Evolutionary conservation across 2,888 invertebrate species (phyloP), one percentile per base, ranked within the genome.

Genomic region (Apotomis betuletana): DNA sequence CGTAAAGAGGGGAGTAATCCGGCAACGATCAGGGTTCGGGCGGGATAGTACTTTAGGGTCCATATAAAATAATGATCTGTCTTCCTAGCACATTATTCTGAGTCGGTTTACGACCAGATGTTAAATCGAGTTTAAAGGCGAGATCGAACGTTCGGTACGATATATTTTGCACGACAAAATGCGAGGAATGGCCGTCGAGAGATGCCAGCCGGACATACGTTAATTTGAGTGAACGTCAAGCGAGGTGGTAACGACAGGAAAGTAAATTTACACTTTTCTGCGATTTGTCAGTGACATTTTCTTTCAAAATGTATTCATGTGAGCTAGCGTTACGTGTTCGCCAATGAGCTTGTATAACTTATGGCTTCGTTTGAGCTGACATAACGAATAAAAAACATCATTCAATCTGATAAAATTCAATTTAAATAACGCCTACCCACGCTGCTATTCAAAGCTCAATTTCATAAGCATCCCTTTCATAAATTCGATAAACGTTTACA

Each of bases 1-100:
- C 86, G 86, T 88, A 87, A 90, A 90, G 86, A 85, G 87, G 88
- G 86, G 86, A 88, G 90, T 91, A 90, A 90, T 91, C 87, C 85
- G 84, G 85, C 87, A 85, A 87, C 83, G 82, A 87, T 85, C 87
- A 72, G 85, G 85, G 86, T 83, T 87, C 90, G 85, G 82, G 83
- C 83, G 83, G 82, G 87, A 86, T 86, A 85, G 80, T 85, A 86
- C 87, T 90, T 88, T 83, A 88, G 83, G 84, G 84, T 83, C 84
- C 85, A 88, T 87, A 88, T 87, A 86, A 88, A 89, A 90, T 89
- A 87, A 90, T 88, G 85, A 90, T 87, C 83, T 85, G 85, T 86
- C 85, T 84, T 84, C 82, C 82, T 83, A 81, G 83, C 78, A 83
- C 82, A 84, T 87, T 87, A 86, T 82, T 80, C 79, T 78, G 76